These are phyloP conservation scores for Telmatochromis sp. DNA, from an alignment of 2,113 vertebrate species.

Conservation along the genomic window DNA sequence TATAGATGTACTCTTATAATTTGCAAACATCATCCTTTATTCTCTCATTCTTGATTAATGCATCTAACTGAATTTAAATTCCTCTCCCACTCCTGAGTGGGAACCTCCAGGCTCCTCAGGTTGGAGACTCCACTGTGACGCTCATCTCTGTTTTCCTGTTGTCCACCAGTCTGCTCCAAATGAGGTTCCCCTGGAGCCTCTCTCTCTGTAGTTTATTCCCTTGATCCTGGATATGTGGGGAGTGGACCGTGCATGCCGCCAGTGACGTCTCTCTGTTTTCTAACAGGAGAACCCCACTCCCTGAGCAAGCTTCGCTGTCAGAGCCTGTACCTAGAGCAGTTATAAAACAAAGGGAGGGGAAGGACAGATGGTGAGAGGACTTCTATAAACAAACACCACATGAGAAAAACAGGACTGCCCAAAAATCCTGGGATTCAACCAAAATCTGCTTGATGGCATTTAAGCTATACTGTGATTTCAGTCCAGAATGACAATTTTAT, in stretches of 20 bases:
- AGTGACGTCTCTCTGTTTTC: slow-evolving; percentile 53
- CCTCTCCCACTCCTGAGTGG: slow-evolving; percentile 14
- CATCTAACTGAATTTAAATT: slow-evolving; percentile 2
- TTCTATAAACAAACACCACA: slow-evolving; percentile 47
- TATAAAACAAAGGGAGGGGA: slow-evolving; percentile 7
- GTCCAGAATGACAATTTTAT: neutral
- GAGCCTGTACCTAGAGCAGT: slow-evolving; percentile 47
- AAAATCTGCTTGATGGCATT: slow-evolving; percentile 19
- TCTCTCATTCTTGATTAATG: neutral
- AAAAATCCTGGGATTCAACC: slow-evolving; percentile 25
- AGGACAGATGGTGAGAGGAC: slow-evolving; percentile 46
- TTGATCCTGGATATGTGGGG: neutral
- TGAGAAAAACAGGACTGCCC: slow-evolving; percentile 22
- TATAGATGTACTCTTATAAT: neutral
- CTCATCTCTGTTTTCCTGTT: neutral
- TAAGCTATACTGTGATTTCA: neutral
- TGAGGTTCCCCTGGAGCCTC: neutral
- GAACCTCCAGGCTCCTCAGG: slow-evolving; percentile 2
- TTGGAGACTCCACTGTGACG: neutral
- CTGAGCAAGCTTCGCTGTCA: slow-evolving; percentile 55
- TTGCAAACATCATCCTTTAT: neutral
- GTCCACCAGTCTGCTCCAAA: neutral
- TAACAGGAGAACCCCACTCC: slow-evolving; percentile 45
- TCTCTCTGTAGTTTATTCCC: neutral
- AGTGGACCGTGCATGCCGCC: slow-evolving; percentile 8